Evolutionary conservation across 2,113 vertebrate species (phyloP), one percentile per base, ranked within the genome.

Genomic region (Trogon surrucura): DNA sequence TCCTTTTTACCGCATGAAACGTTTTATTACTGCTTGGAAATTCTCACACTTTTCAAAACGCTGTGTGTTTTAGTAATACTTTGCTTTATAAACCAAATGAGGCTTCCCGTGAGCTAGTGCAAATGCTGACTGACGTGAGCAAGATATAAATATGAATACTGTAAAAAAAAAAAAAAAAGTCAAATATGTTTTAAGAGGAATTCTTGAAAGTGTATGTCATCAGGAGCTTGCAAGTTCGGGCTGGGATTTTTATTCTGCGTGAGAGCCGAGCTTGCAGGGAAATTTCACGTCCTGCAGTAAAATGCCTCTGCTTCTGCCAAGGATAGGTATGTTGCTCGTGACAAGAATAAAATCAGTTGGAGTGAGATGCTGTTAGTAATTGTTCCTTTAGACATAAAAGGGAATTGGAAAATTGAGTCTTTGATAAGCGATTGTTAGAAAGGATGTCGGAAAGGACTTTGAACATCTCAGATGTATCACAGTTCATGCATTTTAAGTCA

Each of bases 1-100:
- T 30, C 16, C 67, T 73, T 79, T 64, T 38, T 53, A 22, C 83
- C 96, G 94, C 85, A 60, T 96, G 96, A 30, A 93, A 65, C 60
- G 0, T 80, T 75, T 80, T 48, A 14, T 70, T 50, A 38, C 38
- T 91, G 54, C 69, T 90, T 71, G 74, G 61, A 45, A 60, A 65
- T 3, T 47, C 83, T 81, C 32, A 16, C 16, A 1, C 70, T 91
- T 41, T 87, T 71, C 25, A 13, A 83, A 72, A 27, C 85, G 27
- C 65, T 29, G 0, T 5, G 3, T 89, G 1, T 66, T 81, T 71
- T 5, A 53, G 22, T 38, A 32, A 53, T 47, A 51, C 8, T 36
- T 91, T 41, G 56, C 10, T 19, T 80, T 32, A 11, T 65, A 57
- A 78, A 65, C 58, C 7, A 21, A 66, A 29, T 0, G 5, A 51